Base-by-base conservation (phyloP, 1,140 invertebrate genomes). In the Orchesella cincta region DNA sequence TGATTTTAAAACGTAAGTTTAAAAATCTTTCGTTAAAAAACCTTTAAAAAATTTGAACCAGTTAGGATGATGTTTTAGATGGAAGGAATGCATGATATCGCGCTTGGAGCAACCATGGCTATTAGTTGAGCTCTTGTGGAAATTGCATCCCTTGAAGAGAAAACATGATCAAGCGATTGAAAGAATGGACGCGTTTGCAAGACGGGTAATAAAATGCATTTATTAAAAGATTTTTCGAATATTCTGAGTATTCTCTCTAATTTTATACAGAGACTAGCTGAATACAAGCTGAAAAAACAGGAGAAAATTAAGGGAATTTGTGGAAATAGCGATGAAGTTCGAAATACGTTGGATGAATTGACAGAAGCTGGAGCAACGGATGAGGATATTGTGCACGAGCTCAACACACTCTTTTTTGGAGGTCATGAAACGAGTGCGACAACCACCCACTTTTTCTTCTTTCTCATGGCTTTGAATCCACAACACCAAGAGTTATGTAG, bases 361-460 rank as follows among this genome's bases (percentile, higher is more conserved):
- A 18, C n/a, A 23, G 23, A 23, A 14, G 12, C 12, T 12, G 8
- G 54, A 31, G 62, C 8, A 14, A 33, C 33, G 26, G 26, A 29
- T 29, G 62, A 67, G 31, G 29, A 31, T 31, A 67, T 67, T 67
- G 8, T 67, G 62, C 8, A 31, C 23, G 62, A 67, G n/a, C 8
- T 67, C n/a, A 67, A 67, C 31, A 18, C 62, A 29, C 29, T 67
- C 26, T 5, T 67, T 5, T 67, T 67, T 33, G 62, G 26, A 5
- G 62, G 62, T 31, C 62, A 67, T n/a, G 62, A 67, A 33, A 67
- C 62, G 14, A 29, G 62, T 2, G 62, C 62, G 33, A 31, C 8
- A 2, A 67, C 62, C 26, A 67, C 33, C 12, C 62, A 67, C n/a
- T 67, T 67, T 67, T 67, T 31, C 62, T 67, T 26, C 62, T 67